phyloP scores from a whole-genome alignment of 1,140 invertebrate species.

The Drosophila repletoides region DNA sequence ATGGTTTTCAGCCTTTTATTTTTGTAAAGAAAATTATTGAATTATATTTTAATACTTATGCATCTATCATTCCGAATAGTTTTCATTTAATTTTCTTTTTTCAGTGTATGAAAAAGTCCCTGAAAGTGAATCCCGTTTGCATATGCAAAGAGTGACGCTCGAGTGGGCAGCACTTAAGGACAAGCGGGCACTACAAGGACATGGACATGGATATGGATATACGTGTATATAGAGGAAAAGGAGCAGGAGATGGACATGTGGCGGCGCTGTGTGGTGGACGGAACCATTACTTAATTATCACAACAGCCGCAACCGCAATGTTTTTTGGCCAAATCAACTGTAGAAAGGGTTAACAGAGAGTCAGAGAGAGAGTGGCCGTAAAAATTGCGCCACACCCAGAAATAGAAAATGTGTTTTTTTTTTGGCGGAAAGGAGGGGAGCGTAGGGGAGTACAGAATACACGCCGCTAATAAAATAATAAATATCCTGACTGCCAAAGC shows the following conservation, averaged over 20 bases:
- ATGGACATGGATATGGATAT: neutral
- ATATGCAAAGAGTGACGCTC: slow-evolving; percentile 57
- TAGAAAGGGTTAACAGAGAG: slow-evolving; percentile 49
- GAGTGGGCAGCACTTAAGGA: slow-evolving; percentile 70
- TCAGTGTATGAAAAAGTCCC: neutral
- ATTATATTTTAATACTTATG: too few species aligned
- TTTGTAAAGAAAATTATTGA: too few species aligned
- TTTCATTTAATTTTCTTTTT: too few species aligned
- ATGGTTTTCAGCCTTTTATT: too few species aligned
- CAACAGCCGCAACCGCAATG: slow-evolving; percentile 41
- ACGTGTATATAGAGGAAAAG: neutral
- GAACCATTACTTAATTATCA: slow-evolving; percentile 77
- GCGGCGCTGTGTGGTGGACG: slow-evolving; percentile 26
- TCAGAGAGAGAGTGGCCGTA: slow-evolving; percentile 21
- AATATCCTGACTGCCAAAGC: slow-evolving; percentile 61
- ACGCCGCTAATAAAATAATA: slow-evolving; percentile 80
- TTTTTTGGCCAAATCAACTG: slow-evolving; percentile 53
- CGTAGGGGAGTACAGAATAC: slow-evolving; percentile 57
- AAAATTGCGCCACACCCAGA: slow-evolving; percentile 67
- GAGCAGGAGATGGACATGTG: slow-evolving; percentile 3
- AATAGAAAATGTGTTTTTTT: neutral
- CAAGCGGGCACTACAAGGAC: slow-evolving; percentile 13
- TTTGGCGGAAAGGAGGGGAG: too few species aligned
- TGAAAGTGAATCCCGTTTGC: slow-evolving; percentile 46
- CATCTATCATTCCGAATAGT: too few species aligned